Percentiles rank a stretch among this genome's conserved stretches.
Conservation (phyloP, 2,888 invertebrate species). For the Diaphora mendica region DNA sequence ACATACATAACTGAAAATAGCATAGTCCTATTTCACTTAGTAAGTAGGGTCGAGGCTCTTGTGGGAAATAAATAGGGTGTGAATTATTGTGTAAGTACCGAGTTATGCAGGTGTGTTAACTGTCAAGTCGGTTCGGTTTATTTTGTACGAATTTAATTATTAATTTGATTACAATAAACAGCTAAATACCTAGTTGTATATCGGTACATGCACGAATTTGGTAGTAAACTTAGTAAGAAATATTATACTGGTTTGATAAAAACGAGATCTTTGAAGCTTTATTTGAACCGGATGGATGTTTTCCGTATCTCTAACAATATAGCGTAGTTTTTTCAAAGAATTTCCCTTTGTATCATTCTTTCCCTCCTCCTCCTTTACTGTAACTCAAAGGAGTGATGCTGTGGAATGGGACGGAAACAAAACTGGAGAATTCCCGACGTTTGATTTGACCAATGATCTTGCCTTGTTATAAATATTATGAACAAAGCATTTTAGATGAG, state of each 20-base stretch:
- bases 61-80: background rate
- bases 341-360: background rate
- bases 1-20: background rate
- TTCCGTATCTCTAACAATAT: background rate
- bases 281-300: background rate
- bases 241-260: background rate
- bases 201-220: background rate
- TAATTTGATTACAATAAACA: background rate
- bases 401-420: no score
- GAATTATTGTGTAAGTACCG: background rate
- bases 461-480: no score
- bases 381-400: no score
- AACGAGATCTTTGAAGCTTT: background rate
- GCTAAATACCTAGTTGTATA: no score
- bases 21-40: background rate
- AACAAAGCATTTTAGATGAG: no score
- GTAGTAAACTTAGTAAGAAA: background rate
- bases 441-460: no score
- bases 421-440: no score
- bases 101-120: background rate
- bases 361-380: no score
- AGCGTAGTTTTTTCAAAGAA: background rate
- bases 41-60: background rate
- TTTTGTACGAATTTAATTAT: background rate
- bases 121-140: background rate